These are phyloP conservation scores for Bucco capensis DNA, from an alignment of 2,113 vertebrate genomes.

Conservation along the genomic window DNA sequence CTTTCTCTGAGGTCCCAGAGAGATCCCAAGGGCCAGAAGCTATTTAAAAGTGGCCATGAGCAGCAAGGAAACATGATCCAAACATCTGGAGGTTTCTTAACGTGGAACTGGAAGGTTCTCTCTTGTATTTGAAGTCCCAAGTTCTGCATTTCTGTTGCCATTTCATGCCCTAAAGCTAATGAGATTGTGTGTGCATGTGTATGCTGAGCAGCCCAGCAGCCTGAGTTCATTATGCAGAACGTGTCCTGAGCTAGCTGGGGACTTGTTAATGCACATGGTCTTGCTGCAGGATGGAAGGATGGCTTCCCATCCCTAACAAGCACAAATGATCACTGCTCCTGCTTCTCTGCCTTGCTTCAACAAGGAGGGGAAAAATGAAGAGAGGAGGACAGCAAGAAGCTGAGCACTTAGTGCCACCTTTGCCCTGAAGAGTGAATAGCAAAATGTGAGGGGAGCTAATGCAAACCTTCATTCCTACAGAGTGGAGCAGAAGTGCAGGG, in stretches of 20 bases:
- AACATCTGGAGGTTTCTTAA: neutral
- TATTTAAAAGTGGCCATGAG: neutral
- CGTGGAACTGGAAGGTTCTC: neutral
- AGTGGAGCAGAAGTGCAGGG: neutral
- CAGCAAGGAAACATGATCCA: neutral
- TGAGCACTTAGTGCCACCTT: neutral
- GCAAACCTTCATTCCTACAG: neutral
- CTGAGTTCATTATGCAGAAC: neutral
- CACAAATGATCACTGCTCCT: neutral
- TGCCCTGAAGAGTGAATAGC: neutral
- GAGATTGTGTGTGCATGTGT: neutral
- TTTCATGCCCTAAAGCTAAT: neutral
- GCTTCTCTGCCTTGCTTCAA: neutral
- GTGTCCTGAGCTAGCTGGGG: neutral
- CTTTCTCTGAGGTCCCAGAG: neutral
- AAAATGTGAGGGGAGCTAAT: neutral
- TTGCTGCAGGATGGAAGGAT: neutral
- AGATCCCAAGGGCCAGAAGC: neutral
- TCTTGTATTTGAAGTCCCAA: neutral
- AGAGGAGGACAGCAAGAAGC: neutral
- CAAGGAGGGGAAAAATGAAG: neutral
- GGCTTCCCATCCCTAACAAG: neutral
- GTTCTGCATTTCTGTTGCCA: neutral
- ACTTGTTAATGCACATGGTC: neutral
- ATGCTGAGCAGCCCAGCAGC: neutral